A percentile compares a stretch with the other conserved stretches of the same genome.
Conservation (phyloP, 2,797 vertebrate species). For the Rhabdophis nuchalis region DNA sequence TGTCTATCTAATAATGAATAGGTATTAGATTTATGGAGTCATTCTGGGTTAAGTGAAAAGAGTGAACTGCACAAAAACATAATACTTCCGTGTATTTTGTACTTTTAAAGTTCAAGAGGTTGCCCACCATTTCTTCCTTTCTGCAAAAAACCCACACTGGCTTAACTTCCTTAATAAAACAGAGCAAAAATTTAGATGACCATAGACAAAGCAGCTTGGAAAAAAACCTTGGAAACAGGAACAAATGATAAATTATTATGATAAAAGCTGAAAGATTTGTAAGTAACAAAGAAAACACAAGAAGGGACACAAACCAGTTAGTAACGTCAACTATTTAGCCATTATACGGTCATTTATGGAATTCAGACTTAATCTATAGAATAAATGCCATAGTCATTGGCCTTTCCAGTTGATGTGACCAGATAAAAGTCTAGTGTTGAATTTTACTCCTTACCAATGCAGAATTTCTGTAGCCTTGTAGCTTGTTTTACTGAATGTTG, state of each 20-base stretch:
- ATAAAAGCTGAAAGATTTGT: slow-evolving; percentile 88
- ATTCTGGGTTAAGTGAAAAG: slow-evolving; percentile 65
- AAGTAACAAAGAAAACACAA: slow-evolving; percentile 76
- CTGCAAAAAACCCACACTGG: slow-evolving; percentile 72
- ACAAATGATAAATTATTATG: slow-evolving; percentile 81
- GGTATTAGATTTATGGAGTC: slow-evolving; percentile 58
- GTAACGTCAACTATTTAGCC: slow-evolving; percentile 38
- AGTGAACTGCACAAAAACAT: slow-evolving; percentile 62
- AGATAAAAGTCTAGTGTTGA: neutral
- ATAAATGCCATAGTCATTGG: neutral
- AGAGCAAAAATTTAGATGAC: slow-evolving; percentile 79
- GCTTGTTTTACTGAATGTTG: neutral
- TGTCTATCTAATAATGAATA: slow-evolving; percentile 56
- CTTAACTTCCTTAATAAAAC: slow-evolving; percentile 90
- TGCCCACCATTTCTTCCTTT: slow-evolving; percentile 87
- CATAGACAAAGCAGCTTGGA: slow-evolving; percentile 77
- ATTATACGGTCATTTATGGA: slow-evolving; percentile 31
- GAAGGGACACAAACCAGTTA: slow-evolving; percentile 62
- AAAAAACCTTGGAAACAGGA: slow-evolving; percentile 85
- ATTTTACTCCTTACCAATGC: neutral
- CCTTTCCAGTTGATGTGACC: neutral
- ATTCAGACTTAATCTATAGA: neutral
- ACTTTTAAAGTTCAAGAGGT: slow-evolving; percentile 87
- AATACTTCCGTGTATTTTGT: slow-evolving; percentile 54
- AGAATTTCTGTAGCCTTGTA: neutral